phyloP scores from a whole-genome alignment of 2,888 invertebrate species.

The Neoscelio sp. region DNA sequence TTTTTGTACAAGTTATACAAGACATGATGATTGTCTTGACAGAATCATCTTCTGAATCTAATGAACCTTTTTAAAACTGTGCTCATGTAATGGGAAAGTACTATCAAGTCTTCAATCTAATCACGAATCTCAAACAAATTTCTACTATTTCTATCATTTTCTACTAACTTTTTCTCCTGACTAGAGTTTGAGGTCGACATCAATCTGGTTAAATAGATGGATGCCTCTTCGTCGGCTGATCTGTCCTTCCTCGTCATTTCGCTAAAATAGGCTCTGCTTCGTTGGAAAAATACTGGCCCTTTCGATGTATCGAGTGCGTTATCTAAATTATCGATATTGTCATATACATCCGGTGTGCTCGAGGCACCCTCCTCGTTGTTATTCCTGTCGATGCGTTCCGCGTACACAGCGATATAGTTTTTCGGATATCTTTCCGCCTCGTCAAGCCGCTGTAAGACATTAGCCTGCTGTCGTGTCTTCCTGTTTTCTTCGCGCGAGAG shows the following conservation, averaged over 20 bases:
- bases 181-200: conserved; percentile 20
- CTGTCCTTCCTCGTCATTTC: conserved; percentile 32
- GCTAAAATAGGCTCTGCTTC: conserved; percentile 46
- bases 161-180: conserved; percentile 37
- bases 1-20: no score
- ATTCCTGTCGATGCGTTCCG: conserved; percentile 34
- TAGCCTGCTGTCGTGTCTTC: conserved; percentile 37
- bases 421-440: conserved; percentile 17
- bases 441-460: conserved; percentile 17
- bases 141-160: no score
- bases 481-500: conserved; percentile 67
- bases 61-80: no score
- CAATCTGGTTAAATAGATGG: background rate
- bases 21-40: no score
- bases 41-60: no score
- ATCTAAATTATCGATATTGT: conserved; percentile 56
- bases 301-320: conserved; percentile 34
- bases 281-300: conserved; percentile 54
- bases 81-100: no score
- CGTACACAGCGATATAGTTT: conserved; percentile 12
- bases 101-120: no score
- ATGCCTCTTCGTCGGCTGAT: conserved; percentile 30
- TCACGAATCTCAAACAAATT: no score
- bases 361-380: conserved; percentile 55
- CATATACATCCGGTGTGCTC: conserved; percentile 32